These are phyloP conservation scores for Anagyrus pseudococci DNA, from an alignment of 2,888 invertebrate genomes.

Conservation along the genomic window DNA sequence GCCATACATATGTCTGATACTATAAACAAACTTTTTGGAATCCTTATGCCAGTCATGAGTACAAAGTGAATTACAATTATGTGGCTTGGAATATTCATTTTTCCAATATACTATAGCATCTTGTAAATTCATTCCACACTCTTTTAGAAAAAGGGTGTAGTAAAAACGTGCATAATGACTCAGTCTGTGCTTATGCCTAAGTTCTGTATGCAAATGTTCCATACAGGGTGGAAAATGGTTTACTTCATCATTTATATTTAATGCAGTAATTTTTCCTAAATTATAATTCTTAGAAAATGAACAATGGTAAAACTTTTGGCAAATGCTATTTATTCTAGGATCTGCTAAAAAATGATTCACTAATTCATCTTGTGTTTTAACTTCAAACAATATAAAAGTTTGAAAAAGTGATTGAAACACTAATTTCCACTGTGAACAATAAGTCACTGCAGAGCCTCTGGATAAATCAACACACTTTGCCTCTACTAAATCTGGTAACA, in stretches of 20 bases:
- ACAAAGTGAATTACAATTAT: slow-evolving; percentile 63
- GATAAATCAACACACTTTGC: slow-evolving; percentile 64
- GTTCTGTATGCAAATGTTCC: slow-evolving; percentile 66
- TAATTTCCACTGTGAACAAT: slow-evolving; percentile 67
- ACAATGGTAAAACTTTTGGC: slow-evolving; percentile 44
- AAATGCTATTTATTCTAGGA: slow-evolving; percentile 47
- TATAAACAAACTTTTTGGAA: slow-evolving; percentile 70
- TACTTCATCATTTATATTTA: slow-evolving; percentile 62
- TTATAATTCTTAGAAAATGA: slow-evolving; percentile 36
- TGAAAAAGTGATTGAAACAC: slow-evolving; percentile 64
- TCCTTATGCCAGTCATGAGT: slow-evolving; percentile 71
- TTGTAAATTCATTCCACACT: slow-evolving; percentile 71
- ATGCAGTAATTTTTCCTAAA: slow-evolving; percentile 44
- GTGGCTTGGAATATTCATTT: slow-evolving; percentile 67
- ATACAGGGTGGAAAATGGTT: slow-evolving; percentile 71
- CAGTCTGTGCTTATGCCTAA: slow-evolving; percentile 69
- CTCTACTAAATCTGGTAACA: slow-evolving; percentile 66
- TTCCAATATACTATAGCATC: slow-evolving; percentile 73
- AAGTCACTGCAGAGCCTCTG: slow-evolving; percentile 65
- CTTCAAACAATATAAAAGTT: slow-evolving; percentile 57
- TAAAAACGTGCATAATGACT: slow-evolving; percentile 71
- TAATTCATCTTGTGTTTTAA: slow-evolving; percentile 37
- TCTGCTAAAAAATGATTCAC: slow-evolving; percentile 43
- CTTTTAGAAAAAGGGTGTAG: slow-evolving; percentile 75
- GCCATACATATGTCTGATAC: slow-evolving; percentile 76